Percentiles rank a stretch among this genome's conserved stretches.
Conservation (phyloP, 2,113 vertebrate species). For the Junco hyemalis region DNA sequence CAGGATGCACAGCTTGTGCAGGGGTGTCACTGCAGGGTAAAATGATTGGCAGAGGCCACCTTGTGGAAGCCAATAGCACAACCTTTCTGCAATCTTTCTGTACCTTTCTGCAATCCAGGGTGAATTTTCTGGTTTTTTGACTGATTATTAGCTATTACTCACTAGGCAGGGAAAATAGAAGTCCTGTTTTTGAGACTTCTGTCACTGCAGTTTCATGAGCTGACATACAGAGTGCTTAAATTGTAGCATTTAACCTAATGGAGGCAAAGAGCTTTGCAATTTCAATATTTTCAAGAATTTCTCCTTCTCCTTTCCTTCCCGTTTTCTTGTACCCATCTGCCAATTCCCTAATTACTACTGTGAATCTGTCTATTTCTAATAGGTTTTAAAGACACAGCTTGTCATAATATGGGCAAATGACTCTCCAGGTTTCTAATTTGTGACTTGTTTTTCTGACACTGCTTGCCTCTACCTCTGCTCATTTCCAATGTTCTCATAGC, state of each 20-base stretch:
- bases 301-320: neutral
- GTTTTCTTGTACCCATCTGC: neutral
- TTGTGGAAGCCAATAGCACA: conserved; percentile 26
- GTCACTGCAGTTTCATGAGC: neutral
- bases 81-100: neutral
- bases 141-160: neutral
- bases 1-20: neutral
- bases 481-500: neutral
- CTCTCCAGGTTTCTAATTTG: neutral
- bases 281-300: neutral
- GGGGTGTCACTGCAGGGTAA: neutral
- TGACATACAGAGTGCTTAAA: neutral
- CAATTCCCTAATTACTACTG: neutral
- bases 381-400: neutral
- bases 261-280: neutral
- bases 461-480: neutral
- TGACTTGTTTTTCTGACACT: neutral
- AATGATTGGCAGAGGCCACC: conserved; percentile 52
- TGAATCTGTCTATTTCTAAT: neutral
- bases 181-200: neutral
- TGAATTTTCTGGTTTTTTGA: neutral
- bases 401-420: neutral
- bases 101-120: neutral
- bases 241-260: neutral
- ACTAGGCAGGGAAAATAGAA: neutral